Conservation (phyloP, 2,888 invertebrate species). For the Leptinotarsa rubiginosa region DNA sequence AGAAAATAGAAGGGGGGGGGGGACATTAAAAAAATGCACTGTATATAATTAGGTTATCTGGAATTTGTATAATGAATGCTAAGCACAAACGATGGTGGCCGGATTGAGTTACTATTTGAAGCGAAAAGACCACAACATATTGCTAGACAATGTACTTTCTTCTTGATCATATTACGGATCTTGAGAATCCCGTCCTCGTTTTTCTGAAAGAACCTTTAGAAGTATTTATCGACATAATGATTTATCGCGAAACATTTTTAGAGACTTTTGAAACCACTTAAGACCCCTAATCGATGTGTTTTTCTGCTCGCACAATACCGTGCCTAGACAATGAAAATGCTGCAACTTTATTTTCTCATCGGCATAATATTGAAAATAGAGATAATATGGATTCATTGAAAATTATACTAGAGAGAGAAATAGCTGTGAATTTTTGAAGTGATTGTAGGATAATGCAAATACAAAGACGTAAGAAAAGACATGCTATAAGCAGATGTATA, state of each 20-base stretch:
- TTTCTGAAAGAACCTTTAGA: constrained; percentile 1
- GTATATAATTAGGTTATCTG: constrained; percentile 20
- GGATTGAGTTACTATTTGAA: constrained; percentile 35
- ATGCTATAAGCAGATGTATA: background rate
- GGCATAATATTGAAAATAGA: background rate
- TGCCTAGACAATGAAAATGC: background rate
- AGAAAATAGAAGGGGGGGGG: no score
- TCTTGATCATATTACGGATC: constrained; percentile 23
- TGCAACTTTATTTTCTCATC: background rate
- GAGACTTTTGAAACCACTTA: constrained; percentile 25
- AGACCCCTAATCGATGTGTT: constrained; percentile 27
- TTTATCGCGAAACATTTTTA: constrained; percentile 21
- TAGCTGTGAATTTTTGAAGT: background rate
- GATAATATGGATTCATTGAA: background rate
- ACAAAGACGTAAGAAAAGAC: background rate
- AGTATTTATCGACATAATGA: constrained; percentile 26
- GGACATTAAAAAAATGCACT: no score
- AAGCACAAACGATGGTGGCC: constrained; percentile 32
- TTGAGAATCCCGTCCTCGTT: constrained; percentile 13
- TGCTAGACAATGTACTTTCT: constrained; percentile 17
- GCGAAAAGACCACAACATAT: constrained; percentile 34
- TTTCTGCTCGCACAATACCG: constrained; percentile 16
- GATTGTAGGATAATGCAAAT: background rate
- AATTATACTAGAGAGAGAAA: background rate
- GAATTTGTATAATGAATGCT: constrained; percentile 39